Evolutionary conservation across 2,113 vertebrate genomes (phyloP), one percentile per base, ranked within the genome.

Genomic region (Ascaphus truei): DNA sequence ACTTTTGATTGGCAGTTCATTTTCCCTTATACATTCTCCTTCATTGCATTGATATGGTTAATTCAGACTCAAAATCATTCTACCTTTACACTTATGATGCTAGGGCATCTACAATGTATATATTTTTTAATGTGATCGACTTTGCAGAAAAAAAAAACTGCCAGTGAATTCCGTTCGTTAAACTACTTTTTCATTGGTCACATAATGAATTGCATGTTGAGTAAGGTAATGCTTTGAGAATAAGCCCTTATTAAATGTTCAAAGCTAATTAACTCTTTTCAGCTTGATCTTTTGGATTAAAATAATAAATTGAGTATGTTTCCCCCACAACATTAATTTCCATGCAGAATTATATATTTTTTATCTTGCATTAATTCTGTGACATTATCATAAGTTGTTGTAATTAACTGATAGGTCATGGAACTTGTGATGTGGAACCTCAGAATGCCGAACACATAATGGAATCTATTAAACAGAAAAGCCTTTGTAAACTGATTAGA

Each of bases 371-470:
- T 66, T 55, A 33, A 26, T 66, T 55, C 26, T 15, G 34, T 66
- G 50, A 66, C 62, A 66, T 66, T 66, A 66, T 30, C 48, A 66
- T 39, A 55, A 64, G 43, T 37, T 53, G 62, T 41, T 66, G 62
- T 50, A 55, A 66, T 66, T 66, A 66, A 66, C 34, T 55, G 62
- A 66, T 66, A 66, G 62, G 62, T 66, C 62, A 66, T 66, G n/a
- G 34, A 34, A 16, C 62, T 55, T 55, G 36, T 41, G 48, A 66
- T 66, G 62, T 55, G 34, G 26, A 66, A 66, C 23, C 15, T 66
- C 26, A 43, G 9, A 36, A 55, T 43, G 7, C 62, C 39, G 20
- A 53, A 30, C 50, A 66, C 25, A 39, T 55, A 53, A 66, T 43
- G 16, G 33, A 53, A 13, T 43, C 33, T 55, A 55, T 53, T 43